Base-by-base conservation (phyloP, 2,888 invertebrate species). In the Lepetodrilus schrolli region DNA sequence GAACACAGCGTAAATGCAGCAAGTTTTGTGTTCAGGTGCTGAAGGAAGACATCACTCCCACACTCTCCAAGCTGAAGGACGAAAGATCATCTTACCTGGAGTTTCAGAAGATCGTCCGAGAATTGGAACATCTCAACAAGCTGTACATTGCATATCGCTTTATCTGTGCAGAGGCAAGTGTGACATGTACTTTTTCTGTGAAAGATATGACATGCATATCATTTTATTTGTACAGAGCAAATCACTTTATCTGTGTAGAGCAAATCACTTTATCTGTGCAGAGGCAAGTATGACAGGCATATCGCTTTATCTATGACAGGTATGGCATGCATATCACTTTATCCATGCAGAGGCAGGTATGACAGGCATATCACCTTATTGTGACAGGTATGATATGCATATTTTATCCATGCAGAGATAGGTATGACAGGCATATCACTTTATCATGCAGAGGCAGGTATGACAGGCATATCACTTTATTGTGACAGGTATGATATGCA, bases 21-120 rank as follows among this genome's bases (percentile, higher is more conserved):
- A 17, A 43, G n/a, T n/a, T 43, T 43, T 13, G n/a, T 43, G 10
- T 7, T 76, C n/a, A 92, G 92, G 89, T 92, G 36, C 84, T 93
- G 71, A 87, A 90, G 47, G 97, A 98, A 89, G 97, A 97, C 88
- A 95, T 99, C 71, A 94, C 94, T n/a, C 99, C 99, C 0, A 96
- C 94, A 84, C 91, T 99, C 69, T 93, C 94, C 72, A 96, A 95
- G 89, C 91, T 98, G 70, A 94, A 95, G 80, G 94, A 95, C 77
- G 98, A 99, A 88, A 92, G 96, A 48, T 92, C 94, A 0, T 94
- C 95, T 78, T 97, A 95, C 88, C 92, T 96, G 76, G 96, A 98
- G 90, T 97, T 94, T 88, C 96, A 97, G 91, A 94, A 96, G 86
- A 93, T 93, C 13, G 94, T 94, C 68, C 92, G 96, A 72, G 96